phyloP scores from a whole-genome alignment of 2,888 invertebrate genomes.

The Corythucha ciliata region DNA sequence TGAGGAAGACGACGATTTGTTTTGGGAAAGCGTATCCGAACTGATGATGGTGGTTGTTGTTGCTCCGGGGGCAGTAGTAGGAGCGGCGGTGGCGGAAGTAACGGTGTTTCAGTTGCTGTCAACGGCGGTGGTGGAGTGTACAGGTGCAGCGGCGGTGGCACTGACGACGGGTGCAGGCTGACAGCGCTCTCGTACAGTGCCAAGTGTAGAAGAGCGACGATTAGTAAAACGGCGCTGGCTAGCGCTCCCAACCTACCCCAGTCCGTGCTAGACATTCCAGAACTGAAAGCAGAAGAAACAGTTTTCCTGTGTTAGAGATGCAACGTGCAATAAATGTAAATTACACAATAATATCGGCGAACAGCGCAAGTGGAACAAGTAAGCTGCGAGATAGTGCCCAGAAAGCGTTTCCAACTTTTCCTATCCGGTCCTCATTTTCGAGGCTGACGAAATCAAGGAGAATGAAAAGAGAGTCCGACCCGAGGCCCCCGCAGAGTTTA shows the following conservation, averaged over 20 bases:
- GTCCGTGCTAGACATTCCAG: conserved; percentile 23
- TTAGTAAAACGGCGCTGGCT: conserved; percentile 17
- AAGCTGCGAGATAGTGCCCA: too few species aligned
- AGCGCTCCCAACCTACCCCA: conserved; percentile 22
- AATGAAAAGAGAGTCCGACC: too few species aligned
- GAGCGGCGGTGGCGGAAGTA: conserved; percentile 24
- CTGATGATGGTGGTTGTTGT: conserved; percentile 23
- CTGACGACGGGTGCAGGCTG: conserved; percentile 20
- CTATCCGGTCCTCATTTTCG: too few species aligned
- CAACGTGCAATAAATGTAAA: too few species aligned
- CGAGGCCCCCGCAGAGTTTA: too few species aligned
- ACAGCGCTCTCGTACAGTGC: conserved; percentile 23
- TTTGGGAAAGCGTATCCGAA: conserved; percentile 51
- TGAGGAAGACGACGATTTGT: conserved; percentile 57
- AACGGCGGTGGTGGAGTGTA: conserved; percentile 19
- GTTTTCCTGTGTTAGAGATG: too few species aligned
- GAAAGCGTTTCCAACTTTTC: too few species aligned
- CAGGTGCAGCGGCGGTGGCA: conserved; percentile 19
- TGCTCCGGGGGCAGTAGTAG: conserved; percentile 24
- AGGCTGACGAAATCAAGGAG: too few species aligned
- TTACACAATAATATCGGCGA: too few species aligned
- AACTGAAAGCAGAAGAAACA: too few species aligned
- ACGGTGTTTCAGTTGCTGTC: too few species aligned
- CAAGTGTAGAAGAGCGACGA: conserved; percentile 19
- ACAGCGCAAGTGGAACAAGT: too few species aligned